A percentile compares a stretch with the other conserved stretches of the same genome.
These are phyloP conservation scores for Cetoscarus ocellatus DNA, from an alignment of 2,797 vertebrate genomes.

Conservation along the genomic window DNA sequence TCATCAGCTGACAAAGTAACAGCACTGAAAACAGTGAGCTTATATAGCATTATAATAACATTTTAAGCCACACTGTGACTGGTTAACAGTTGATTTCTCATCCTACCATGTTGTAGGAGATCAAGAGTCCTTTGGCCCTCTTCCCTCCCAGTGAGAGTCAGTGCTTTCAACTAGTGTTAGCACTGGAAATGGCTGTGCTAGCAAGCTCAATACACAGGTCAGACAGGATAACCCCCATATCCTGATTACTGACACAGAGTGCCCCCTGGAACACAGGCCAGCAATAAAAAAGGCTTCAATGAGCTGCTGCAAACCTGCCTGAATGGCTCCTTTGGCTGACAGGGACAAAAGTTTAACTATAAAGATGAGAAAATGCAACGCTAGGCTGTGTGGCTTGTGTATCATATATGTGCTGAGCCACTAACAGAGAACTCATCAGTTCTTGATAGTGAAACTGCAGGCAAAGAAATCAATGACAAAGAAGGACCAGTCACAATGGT, in stretches of 20 bases:
- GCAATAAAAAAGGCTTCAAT: slow-evolving; percentile 76
- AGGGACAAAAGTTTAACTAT: slow-evolving; percentile 21
- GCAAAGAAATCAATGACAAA: slow-evolving; percentile 40
- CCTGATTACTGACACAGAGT: slow-evolving; percentile 85
- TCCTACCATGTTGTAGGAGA: slow-evolving; percentile 25
- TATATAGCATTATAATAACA: slow-evolving; percentile 9
- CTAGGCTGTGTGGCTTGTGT: slow-evolving; percentile 6
- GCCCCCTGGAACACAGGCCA: slow-evolving; percentile 78
- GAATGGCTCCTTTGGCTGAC: slow-evolving; percentile 33
- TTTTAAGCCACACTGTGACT: slow-evolving; percentile 32
- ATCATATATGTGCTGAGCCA: neutral
- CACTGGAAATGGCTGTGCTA: slow-evolving; percentile 66
- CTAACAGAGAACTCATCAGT: slow-evolving; percentile 1
- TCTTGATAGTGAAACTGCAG: slow-evolving; percentile 29
- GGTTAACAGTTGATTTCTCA: slow-evolving; percentile 34
- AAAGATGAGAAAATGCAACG: slow-evolving; percentile 15
- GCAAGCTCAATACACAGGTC: slow-evolving; percentile 82
- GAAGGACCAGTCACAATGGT: slow-evolving; percentile 57
- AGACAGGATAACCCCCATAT: slow-evolving; percentile 89
- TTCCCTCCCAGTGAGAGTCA: slow-evolving; percentile 36
- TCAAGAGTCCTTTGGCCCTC: slow-evolving; percentile 23
- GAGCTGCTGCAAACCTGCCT: slow-evolving; percentile 60
- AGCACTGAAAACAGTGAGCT: too few relatives aligned
- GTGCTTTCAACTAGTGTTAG: slow-evolving; percentile 58
- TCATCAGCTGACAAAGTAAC: too few relatives aligned